Evolutionary conservation across 64 coral and sea anemone species (phyloP).

Genomic region (Trachythela sp.): DNA sequence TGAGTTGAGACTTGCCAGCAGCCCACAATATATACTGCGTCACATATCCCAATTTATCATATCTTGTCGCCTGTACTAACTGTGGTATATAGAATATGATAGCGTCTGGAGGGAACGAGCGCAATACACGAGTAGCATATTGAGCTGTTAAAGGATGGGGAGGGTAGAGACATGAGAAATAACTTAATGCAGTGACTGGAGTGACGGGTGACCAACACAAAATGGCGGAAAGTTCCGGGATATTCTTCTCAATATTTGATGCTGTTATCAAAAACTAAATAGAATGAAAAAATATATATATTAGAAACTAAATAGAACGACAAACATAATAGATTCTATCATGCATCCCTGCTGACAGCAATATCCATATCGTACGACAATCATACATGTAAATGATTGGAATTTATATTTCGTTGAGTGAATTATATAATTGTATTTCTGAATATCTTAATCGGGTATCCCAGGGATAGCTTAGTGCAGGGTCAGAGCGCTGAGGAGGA

Average conservation of each 20-base stretch:
- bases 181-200: conserved; percentile 82
- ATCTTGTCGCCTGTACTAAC: conserved; percentile 83
- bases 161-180: conserved; percentile 94
- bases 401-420: no score
- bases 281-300: background rate
- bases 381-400: no score
- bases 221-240: conserved; percentile 73
- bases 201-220: conserved; percentile 88
- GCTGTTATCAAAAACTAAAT: conserved; percentile 79
- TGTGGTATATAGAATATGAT: conserved; percentile 90
- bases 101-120: conserved; percentile 88
- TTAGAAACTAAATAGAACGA: background rate
- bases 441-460: no score
- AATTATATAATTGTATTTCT: no score
- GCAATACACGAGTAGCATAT: conserved; percentile 85
- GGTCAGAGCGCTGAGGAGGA: no score
- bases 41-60: conserved; percentile 85
- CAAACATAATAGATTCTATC: background rate
- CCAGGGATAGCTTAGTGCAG: no score
- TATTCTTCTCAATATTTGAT: conserved; percentile 73
- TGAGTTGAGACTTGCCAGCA: conserved; percentile 72
- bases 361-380: no score
- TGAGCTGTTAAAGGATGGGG: conserved; percentile 84
- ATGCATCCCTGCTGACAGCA: no score
- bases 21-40: conserved; percentile 96